Evolutionary conservation across 64 coral and sea anemone genomes (phyloP).

Genomic region (Montipora efflorescens): DNA sequence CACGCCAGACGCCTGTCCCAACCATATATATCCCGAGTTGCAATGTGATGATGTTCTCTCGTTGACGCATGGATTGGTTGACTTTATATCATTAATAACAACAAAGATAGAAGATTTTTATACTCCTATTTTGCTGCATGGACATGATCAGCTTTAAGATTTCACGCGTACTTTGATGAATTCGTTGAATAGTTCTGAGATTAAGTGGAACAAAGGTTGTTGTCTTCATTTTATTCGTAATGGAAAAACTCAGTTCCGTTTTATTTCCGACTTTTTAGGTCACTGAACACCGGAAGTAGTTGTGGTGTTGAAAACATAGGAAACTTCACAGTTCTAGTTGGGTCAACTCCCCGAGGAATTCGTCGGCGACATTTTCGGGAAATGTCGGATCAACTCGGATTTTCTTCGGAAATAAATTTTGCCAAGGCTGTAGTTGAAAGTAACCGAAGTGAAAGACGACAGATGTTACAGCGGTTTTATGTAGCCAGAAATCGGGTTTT

Average conservation of each 20-base stretch:
- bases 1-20: no score
- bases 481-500: slow-evolving; percentile 54
- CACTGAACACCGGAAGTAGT: neutral
- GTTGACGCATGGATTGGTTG: no score
- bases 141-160: no score
- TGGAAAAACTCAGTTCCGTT: neutral
- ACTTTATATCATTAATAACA: no score
- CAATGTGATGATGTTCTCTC: no score
- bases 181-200: no score
- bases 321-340: slow-evolving; percentile 62
- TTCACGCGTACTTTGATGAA: no score
- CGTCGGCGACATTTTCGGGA: slow-evolving; percentile 69
- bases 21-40: no score
- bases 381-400: slow-evolving; percentile 56
- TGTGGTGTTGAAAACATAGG: slow-evolving; percentile 50
- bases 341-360: slow-evolving; percentile 72
- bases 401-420: slow-evolving; percentile 72
- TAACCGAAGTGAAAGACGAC: slow-evolving; percentile 3
- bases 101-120: no score
- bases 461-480: slow-evolving; percentile 66
- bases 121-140: no score
- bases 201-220: neutral
- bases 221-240: neutral
- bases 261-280: slow-evolving; percentile 19
- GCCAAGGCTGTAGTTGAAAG: slow-evolving; percentile 36